A percentile compares a stretch with the other conserved stretches of the same genome.
These are phyloP conservation scores for Polymixis flavicincta DNA, from an alignment of 2,888 invertebrate genomes.

Conservation along the genomic window DNA sequence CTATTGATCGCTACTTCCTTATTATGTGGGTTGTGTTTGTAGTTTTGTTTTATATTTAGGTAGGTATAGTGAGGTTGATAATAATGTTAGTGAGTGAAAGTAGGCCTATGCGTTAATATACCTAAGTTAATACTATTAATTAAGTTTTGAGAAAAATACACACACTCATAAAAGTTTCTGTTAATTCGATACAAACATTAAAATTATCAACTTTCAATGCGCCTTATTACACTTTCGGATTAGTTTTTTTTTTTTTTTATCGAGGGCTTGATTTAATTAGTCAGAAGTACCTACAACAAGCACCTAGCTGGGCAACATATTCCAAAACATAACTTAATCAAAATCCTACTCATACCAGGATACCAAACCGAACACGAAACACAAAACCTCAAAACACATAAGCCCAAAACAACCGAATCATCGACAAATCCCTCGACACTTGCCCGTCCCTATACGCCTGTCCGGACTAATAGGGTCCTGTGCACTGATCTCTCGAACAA, in stretches of 20 bases:
- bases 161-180: no score
- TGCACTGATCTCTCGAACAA: conserved; percentile 72
- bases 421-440: conserved; percentile 63
- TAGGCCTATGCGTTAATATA: background rate
- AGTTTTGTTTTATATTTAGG: background rate
- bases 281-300: background rate
- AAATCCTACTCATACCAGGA: background rate
- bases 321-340: conserved; percentile 19
- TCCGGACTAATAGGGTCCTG: conserved; percentile 78
- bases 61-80: background rate
- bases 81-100: background rate
- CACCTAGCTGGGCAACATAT: background rate
- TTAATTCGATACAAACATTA: no score
- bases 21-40: conserved; percentile 27
- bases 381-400: conserved; percentile 25
- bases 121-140: background rate
- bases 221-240: no score
- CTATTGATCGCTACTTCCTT: conserved; percentile 54
- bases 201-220: background rate
- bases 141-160: background rate
- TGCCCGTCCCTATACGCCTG: conserved; percentile 69
- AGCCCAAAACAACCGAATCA: conserved; percentile 28
- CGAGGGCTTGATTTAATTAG: background rate
- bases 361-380: conserved; percentile 7
- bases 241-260: background rate